phyloP scores from a whole-genome alignment of 2,888 invertebrate genomes.

The Periphyllus acericola region DNA sequence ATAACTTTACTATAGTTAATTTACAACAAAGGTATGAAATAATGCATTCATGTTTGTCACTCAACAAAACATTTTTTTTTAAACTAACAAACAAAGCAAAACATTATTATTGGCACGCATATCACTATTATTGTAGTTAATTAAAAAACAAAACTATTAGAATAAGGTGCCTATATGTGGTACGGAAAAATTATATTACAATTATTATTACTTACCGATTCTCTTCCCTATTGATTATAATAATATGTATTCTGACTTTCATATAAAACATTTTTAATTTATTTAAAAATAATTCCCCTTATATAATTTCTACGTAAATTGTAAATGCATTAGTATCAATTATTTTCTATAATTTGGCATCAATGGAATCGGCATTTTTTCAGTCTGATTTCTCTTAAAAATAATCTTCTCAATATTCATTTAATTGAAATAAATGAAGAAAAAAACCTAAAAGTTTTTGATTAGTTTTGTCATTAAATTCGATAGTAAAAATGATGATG shows the following conservation, averaged over 20 bases:
- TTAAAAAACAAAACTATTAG: no score
- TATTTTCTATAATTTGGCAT: no score
- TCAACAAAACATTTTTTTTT: not conserved
- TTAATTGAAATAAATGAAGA: not conserved
- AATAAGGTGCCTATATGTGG: no score
- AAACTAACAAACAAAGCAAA: not conserved
- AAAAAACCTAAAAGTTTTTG: not conserved
- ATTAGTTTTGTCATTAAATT: not conserved
- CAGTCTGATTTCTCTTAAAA: not conserved
- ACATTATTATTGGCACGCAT: not conserved
- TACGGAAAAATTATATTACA: no score
- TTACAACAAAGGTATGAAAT: not conserved
- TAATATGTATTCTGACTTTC: no score
- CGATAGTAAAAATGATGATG: not conserved
- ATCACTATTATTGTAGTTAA: no score
- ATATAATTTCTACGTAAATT: not conserved
- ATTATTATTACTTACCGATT: no score
- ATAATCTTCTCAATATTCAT: not conserved
- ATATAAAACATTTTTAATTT: no score
- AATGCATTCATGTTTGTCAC: not conserved
- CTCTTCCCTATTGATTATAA: no score
- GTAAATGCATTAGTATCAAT: not conserved
- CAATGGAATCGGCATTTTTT: not conserved
- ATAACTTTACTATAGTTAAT: not conserved
- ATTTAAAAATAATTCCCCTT: no score